phyloP scores from a whole-genome alignment of 2,888 invertebrate genomes.

The Artemia sinica region DNA sequence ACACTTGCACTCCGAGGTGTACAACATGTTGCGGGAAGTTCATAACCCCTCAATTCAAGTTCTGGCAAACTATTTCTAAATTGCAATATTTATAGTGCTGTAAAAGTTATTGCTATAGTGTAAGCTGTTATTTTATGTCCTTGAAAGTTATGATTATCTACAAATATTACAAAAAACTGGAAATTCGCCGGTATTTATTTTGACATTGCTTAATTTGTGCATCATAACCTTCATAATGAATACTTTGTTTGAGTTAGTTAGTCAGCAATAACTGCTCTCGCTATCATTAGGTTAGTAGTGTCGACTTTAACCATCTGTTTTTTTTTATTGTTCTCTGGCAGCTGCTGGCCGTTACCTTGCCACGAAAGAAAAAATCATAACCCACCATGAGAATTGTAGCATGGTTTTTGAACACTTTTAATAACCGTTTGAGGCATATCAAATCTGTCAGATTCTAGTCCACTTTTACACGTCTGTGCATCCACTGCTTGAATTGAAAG shows the following conservation, averaged over 20 bases:
- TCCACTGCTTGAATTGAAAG: too few species aligned
- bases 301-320: conserved; percentile 2
- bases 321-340: not conserved
- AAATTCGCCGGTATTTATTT: not conserved
- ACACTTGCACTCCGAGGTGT: too few species aligned
- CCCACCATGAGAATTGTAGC: conserved; percentile 4
- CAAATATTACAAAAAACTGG: not conserved
- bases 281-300: conserved; percentile 11
- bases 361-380: not conserved
- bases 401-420: conserved; percentile 4
- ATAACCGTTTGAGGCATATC: not conserved
- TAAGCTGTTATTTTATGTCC: too few species aligned
- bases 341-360: conserved; percentile 11
- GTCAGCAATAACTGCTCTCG: not conserved
- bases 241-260: conserved; percentile 1
- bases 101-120: too few species aligned
- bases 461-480: too few species aligned
- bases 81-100: too few species aligned
- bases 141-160: too few species aligned
- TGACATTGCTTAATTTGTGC: not conserved
- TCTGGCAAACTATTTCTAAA: too few species aligned
- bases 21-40: too few species aligned
- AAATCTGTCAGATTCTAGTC: too few species aligned
- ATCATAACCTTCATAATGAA: conserved; percentile 17
- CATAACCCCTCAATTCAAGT: too few species aligned